Percentiles rank a stretch among this genome's conserved stretches.
Conservation (phyloP, 2,797 vertebrate genomes). For the Micromesistius poutassou region DNA sequence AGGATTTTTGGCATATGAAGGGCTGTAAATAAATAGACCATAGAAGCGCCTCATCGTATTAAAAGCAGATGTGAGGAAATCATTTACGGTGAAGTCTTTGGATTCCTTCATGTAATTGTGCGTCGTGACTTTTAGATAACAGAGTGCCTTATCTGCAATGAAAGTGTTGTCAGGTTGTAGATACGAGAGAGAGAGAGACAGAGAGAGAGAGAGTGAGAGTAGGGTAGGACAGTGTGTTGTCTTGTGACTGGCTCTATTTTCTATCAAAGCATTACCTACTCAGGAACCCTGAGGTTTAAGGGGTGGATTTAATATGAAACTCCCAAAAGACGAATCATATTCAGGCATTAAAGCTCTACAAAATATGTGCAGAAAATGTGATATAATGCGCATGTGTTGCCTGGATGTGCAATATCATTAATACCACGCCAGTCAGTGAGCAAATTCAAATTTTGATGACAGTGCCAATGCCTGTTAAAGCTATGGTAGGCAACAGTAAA, state of each 20-base stretch:
- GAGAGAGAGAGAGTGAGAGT: not conserved
- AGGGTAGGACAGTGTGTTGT: not conserved
- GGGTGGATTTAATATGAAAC: too few species aligned
- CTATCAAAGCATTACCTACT: too few species aligned
- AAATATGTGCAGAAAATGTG: not conserved
- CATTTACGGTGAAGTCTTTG: not conserved
- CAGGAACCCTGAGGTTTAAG: too few species aligned
- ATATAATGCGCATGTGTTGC: not conserved
- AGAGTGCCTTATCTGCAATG: not conserved
- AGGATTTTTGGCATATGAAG: not conserved
- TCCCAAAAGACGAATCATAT: not conserved
- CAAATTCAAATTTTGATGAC: not conserved
- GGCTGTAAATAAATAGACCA: not conserved
- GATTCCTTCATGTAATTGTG: not conserved
- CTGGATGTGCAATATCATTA: not conserved
- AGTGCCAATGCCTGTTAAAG: not conserved
- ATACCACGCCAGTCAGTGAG: not conserved
- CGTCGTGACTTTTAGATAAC: not conserved
- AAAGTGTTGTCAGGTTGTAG: not conserved
- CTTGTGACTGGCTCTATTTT: not conserved
- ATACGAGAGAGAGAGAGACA: not conserved
- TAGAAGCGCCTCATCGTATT: not conserved
- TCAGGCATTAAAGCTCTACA: not conserved
- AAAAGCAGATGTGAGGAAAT: not conserved
- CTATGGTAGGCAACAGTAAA: too few species aligned